phyloP scores from a whole-genome alignment of 2,113 vertebrate species.

The Microcebus murinus region DNA sequence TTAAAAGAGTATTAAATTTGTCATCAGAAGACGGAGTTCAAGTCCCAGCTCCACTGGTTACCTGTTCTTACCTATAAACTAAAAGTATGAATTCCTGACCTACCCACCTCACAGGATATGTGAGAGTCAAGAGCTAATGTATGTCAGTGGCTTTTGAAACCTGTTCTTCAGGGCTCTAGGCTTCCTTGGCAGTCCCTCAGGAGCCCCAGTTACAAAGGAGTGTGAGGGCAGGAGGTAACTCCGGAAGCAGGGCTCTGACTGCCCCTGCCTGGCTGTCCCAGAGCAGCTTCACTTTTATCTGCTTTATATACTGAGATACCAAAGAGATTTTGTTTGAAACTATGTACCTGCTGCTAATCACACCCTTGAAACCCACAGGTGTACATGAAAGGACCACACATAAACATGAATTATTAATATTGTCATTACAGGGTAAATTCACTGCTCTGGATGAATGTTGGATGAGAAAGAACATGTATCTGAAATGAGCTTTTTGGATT shows the following conservation, averaged over 20 bases:
- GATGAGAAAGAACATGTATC: not conserved
- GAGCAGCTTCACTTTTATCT: not conserved
- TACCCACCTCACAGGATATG: not conserved
- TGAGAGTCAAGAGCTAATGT: not conserved
- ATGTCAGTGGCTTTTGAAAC: not conserved
- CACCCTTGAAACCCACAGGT: not conserved
- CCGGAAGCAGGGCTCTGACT: not conserved
- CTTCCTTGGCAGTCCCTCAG: not conserved
- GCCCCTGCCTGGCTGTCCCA: not conserved
- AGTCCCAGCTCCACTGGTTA: not conserved
- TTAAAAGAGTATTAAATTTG: not conserved
- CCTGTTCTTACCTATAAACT: not conserved
- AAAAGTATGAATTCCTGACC: not conserved
- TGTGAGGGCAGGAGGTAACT: too few relatives aligned
- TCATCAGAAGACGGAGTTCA: not conserved
- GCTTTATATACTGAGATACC: not conserved
- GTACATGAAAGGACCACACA: not conserved
- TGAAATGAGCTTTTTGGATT: constrained; percentile 30
- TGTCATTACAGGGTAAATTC: not conserved
- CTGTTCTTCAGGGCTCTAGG: not conserved
- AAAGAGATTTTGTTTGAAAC: constrained; percentile 8
- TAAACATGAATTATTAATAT: not conserved
- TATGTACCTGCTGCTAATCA: not conserved
- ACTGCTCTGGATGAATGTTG: not conserved
- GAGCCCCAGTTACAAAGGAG: not conserved